These are phyloP conservation scores for Beroe ovata DNA, from an alignment of 37 sponge, comb jelly and placozoan species.

Conservation along the genomic window DNA sequence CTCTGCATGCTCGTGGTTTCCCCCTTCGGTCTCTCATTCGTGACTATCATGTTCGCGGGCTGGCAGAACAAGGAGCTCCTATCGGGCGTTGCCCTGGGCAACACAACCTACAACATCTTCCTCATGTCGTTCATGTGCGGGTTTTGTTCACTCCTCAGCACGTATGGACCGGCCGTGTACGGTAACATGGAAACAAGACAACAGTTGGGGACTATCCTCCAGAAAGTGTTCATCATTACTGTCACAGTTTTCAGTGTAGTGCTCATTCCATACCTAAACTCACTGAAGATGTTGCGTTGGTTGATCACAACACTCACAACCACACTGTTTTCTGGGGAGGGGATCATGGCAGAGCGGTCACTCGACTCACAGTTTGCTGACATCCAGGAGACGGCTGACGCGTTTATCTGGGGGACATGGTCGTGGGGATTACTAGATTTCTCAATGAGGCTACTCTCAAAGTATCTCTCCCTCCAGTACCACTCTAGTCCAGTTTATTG, in stretches of 20 bases:
- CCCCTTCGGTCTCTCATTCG: conserved; percentile 56
- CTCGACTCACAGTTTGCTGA: background rate
- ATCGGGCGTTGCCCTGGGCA: background rate
- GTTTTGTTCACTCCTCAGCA: conserved; percentile 12
- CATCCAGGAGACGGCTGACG: conserved; percentile 45
- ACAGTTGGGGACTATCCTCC: conserved; percentile 32
- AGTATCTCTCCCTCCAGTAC: conserved; percentile 58
- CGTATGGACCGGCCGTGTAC: conserved; percentile 11
- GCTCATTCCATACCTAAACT: conserved; percentile 25
- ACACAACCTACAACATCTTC: conserved; percentile 60
- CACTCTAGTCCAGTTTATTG: conserved; percentile 48
- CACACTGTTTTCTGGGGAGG: background rate
- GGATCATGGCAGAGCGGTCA: background rate
- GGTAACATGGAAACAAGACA: background rate
- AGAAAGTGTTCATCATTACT: conserved; percentile 32
- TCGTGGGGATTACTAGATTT: conserved; percentile 31
- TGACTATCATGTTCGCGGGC: conserved; percentile 58
- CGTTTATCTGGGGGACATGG: conserved; percentile 21
- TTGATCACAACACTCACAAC: background rate
- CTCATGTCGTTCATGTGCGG: conserved; percentile 11
- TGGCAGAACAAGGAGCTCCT: background rate
- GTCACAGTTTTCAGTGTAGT: conserved; percentile 1
- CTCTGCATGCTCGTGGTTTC: conserved; percentile 36
- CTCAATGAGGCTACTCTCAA: conserved; percentile 44
- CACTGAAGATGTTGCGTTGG: conserved; percentile 11